Conservation (phyloP, 2,797 vertebrate species). For the Phoebastria nigripes region DNA sequence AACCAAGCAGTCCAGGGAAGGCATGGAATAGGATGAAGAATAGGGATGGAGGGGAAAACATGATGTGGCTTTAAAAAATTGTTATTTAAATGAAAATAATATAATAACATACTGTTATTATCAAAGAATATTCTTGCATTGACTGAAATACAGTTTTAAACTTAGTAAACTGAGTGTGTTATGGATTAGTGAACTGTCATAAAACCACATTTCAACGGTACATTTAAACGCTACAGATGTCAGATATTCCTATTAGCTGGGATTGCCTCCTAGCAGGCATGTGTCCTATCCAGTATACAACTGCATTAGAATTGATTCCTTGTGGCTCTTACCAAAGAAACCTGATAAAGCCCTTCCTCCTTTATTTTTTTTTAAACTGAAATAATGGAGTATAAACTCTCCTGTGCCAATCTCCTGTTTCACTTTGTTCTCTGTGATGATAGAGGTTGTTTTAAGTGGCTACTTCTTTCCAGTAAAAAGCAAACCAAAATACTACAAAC, state of each 20-base stretch:
- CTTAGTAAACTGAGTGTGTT: neutral
- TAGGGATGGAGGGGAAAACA: neutral
- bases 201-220: neutral
- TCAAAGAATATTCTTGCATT: neutral
- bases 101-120: neutral
- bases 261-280: neutral
- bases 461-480: neutral
- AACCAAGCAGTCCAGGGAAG: neutral
- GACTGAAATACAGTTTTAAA: neutral
- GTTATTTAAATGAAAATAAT: neutral
- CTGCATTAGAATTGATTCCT: neutral
- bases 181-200: neutral
- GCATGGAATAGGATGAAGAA: neutral
- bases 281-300: neutral
- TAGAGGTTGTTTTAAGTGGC: neutral
- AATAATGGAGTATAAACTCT: neutral
- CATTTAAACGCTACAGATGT: neutral
- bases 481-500: neutral
- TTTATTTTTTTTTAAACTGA: neutral
- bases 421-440: neutral
- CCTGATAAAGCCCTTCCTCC: neutral
- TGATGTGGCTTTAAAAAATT: neutral
- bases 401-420: neutral
- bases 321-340: neutral
- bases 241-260: neutral